Conservation (phyloP, 2,888 invertebrate species). For the Ectemnius continuus region DNA sequence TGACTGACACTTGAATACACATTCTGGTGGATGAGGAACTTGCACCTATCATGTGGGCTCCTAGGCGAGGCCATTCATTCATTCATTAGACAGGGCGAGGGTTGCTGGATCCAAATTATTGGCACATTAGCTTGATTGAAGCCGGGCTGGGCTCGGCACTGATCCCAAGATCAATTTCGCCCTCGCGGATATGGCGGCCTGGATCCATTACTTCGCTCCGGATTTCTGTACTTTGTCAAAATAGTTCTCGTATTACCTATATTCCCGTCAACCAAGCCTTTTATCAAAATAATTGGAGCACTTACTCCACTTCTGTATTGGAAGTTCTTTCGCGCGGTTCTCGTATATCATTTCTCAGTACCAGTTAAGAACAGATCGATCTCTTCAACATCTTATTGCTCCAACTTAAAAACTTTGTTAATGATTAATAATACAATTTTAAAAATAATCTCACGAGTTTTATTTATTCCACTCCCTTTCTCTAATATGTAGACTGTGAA, state of each 20-base stretch:
- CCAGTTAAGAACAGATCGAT: no score
- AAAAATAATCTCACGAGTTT: no score
- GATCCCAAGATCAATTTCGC: conserved; percentile 41
- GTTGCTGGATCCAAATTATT: conserved; percentile 72
- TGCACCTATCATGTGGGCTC: conserved; percentile 40
- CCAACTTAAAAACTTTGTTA: no score
- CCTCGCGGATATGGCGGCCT: not conserved
- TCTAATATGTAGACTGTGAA: no score
- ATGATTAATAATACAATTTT: no score
- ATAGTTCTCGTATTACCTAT: no score
- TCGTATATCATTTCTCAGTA: no score
- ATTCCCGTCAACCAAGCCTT: not conserved
- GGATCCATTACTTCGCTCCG: not conserved
- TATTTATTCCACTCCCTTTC: no score
- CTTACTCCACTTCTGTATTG: no score
- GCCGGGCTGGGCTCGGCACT: conserved; percentile 71
- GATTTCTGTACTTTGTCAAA: not conserved
- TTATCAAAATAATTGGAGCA: no score
- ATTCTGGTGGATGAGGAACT: conserved; percentile 21
- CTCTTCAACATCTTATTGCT: no score
- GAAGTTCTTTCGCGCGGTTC: no score
- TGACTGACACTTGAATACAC: conserved; percentile 20
- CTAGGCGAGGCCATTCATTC: conserved; percentile 70
- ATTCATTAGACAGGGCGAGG: conserved; percentile 70
- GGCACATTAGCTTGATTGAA: conserved; percentile 77